phyloP scores from a whole-genome alignment of 2,113 vertebrate genomes.

The Colistium nudipinnis region DNA sequence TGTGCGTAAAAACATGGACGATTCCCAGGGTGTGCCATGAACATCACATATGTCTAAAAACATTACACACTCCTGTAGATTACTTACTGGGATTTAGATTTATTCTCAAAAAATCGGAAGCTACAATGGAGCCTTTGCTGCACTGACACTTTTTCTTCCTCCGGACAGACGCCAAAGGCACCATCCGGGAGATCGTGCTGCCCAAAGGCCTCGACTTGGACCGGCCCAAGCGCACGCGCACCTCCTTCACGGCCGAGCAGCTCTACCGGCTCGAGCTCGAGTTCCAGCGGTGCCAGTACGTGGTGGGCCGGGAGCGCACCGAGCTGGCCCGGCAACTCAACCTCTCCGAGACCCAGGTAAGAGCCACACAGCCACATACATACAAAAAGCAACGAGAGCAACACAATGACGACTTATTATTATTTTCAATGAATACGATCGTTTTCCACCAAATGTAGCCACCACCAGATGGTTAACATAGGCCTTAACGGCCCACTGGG shows the following conservation, averaged over 20 bases:
- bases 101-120: too few relatives aligned
- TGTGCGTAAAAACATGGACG: not conserved
- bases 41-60: too few relatives aligned
- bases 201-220: conserved; percentile 95
- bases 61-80: too few relatives aligned
- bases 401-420: not conserved
- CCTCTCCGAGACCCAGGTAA: conserved; percentile 95
- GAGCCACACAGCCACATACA: not conserved
- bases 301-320: conserved; percentile 93
- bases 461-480: too few relatives aligned
- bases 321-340: conserved; percentile 92
- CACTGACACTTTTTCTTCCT: not conserved
- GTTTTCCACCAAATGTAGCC: too few relatives aligned
- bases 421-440: not conserved
- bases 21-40: not conserved
- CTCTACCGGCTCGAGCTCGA: conserved; percentile 94
- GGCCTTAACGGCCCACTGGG: too few relatives aligned
- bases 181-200: conserved; percentile 95
- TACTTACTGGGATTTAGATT: too few relatives aligned
- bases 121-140: too few relatives aligned
- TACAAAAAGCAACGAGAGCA: not conserved
- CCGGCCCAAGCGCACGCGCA: conserved; percentile 93
- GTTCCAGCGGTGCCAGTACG: conserved; percentile 96
- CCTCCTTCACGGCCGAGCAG: conserved; percentile 96
- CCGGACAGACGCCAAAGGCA: conserved; percentile 92